phyloP scores from a whole-genome alignment of 2,113 vertebrate species.

The Apus apus region DNA sequence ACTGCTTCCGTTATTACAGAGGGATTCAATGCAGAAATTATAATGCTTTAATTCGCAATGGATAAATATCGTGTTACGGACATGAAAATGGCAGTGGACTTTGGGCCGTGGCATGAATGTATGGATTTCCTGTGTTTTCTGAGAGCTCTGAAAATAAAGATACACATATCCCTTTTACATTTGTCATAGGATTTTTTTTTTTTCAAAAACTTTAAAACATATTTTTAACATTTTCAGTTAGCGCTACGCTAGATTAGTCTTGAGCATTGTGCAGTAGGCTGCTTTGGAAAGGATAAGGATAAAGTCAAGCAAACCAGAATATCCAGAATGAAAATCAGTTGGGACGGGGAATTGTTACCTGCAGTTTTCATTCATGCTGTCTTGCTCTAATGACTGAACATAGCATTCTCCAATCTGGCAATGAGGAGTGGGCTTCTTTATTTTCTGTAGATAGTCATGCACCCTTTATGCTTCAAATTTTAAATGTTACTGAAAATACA shows the following conservation, averaged over 20 bases:
- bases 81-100: constrained; percentile 43
- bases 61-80: constrained; percentile 73
- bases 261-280: background rate
- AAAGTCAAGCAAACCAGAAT: background rate
- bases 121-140: constrained; percentile 7
- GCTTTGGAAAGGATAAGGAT: background rate
- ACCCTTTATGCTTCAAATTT: background rate
- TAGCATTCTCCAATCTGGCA: background rate
- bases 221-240: constrained; percentile 47
- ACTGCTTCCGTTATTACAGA: constrained; percentile 63
- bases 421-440: background rate
- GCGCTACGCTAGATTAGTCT: background rate
- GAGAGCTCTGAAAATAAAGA: constrained; percentile 30
- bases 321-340: background rate
- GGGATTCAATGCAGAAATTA: constrained; percentile 64
- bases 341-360: background rate
- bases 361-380: background rate
- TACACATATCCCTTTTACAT: background rate
- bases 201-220: background rate
- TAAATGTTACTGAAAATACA: background rate
- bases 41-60: constrained; percentile 72
- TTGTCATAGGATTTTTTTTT: constrained; percentile 20
- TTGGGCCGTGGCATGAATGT: background rate
- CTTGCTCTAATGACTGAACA: background rate
- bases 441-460: background rate